Evolutionary conservation across 2,113 vertebrate species (phyloP), one percentile per base, ranked within the genome.

Genomic region (Catharus fuscescens): DNA sequence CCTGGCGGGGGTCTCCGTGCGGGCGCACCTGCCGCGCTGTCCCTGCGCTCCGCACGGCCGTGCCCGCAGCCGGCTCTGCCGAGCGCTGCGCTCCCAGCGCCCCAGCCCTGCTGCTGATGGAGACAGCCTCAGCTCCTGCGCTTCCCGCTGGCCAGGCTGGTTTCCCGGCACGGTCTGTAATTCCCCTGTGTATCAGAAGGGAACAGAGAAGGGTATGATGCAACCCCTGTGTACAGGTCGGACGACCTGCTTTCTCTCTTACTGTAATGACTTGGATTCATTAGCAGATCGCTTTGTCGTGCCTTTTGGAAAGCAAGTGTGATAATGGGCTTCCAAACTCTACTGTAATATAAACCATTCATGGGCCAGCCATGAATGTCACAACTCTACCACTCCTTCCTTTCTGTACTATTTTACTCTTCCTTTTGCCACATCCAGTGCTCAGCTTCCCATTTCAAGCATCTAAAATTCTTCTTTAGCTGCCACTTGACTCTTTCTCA

Each of bases 121-220:
- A 14, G 4, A 1, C 2, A 0, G 18, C 47, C 71, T 5, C 57
- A 2, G 20, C 67, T 7, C 32, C 54, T 0, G 26, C 6, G 6
- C 44, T 53, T 16, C 61, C 42, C 70, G 1, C 36, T 2, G 85
- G 38, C 57, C 88, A 0, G 14, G 85, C 69, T 5, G 86, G 50
- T 10, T 62, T 14, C 10, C 1, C 7, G 34, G 34, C 70, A 3
- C 18, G 26, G 28, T 26, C 50, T 42, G 76, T 31, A 47, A 29
- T 25, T 70, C 57, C 4, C 59, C 5, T 1, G 86, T 4, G 57
- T 52, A 29, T 44, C 73, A 13, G 56, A 20, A 59, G 34, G 47
- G 20, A 85, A 5, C 7, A 0, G 86, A 60, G 53, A 85, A 93
- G 79, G 88, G 57, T 25, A 1, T 77, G 91, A 56, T 10, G 88